These are phyloP conservation scores for Meloidogyne chitwoodi DNA, from an alignment of 1,140 invertebrate species.

Conservation along the genomic window DNA sequence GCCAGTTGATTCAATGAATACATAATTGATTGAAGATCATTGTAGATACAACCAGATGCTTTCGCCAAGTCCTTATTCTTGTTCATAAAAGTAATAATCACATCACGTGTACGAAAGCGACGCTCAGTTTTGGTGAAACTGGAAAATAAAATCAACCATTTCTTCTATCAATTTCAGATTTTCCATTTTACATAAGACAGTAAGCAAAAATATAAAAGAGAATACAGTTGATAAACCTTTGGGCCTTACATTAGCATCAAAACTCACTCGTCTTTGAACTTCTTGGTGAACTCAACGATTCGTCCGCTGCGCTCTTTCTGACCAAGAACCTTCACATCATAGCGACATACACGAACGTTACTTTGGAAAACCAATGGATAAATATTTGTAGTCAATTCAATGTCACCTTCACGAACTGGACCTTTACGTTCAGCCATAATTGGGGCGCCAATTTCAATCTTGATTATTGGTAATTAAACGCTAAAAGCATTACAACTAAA, in stretches of 20 bases:
- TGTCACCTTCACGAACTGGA: neutral
- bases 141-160: neutral
- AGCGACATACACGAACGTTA: conserved; percentile 1
- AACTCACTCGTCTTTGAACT: conserved; percentile 23
- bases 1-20: conserved; percentile 2
- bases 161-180: too few species aligned
- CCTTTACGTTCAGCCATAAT: conserved; percentile 12
- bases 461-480: neutral
- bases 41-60: conserved; percentile 5
- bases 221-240: too few species aligned
- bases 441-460: conserved; percentile 6
- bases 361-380: neutral
- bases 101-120: conserved; percentile 12
- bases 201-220: neutral
- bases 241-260: neutral
- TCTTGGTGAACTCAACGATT: conserved; percentile 9
- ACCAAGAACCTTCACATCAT: conserved; percentile 21
- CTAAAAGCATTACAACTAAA: neutral
- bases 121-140: conserved; percentile 13
- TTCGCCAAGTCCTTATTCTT: neutral
- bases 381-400: conserved; percentile 17
- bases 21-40: conserved; percentile 26
- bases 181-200: too few species aligned
- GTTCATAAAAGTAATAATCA: conserved; percentile 3
- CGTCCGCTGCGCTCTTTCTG: neutral